These are phyloP conservation scores for Pogonus chalceus DNA, from an alignment of 1,140 invertebrate species.

Conservation along the genomic window DNA sequence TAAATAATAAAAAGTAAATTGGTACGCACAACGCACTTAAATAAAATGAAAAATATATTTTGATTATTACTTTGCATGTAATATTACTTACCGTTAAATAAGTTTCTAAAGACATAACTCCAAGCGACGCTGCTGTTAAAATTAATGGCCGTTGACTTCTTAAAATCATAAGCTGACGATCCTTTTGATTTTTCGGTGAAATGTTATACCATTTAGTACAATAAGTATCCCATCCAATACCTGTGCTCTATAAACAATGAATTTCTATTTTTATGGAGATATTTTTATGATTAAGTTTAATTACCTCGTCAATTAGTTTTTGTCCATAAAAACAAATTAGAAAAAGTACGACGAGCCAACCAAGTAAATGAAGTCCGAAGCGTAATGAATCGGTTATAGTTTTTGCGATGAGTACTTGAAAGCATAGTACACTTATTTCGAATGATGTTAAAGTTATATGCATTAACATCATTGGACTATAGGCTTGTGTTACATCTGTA, in stretches of 20 bases:
- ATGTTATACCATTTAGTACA: conserved; percentile 19
- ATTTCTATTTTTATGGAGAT: neutral
- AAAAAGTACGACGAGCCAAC: conserved; percentile 24
- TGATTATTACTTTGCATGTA: too few species aligned
- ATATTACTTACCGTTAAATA: conserved; percentile 22
- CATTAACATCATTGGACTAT: conserved; percentile 24
- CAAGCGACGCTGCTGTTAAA: conserved; percentile 21
- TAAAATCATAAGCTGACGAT: conserved; percentile 21
- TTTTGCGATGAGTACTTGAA: conserved; percentile 25
- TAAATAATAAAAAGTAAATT: too few species aligned
- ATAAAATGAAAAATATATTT: too few species aligned
- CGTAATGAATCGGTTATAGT: conserved; percentile 23
- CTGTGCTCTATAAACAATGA: conserved; percentile 19
- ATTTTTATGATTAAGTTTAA: neutral
- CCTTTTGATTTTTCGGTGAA: conserved; percentile 15
- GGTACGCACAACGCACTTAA: too few species aligned
- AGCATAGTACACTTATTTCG: conserved; percentile 25
- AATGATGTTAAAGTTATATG: conserved; percentile 26
- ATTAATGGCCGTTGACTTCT: conserved; percentile 24
- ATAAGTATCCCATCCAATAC: conserved; percentile 21
- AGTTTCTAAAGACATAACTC: conserved; percentile 20
- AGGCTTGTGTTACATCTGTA: conserved; percentile 19
- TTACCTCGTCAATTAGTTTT: conserved; percentile 24
- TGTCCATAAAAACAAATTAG: conserved; percentile 25
- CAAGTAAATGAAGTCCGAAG: conserved; percentile 23